Base-by-base conservation (phyloP, 2,888 invertebrate species). In the Cotesia congregata region DNA sequence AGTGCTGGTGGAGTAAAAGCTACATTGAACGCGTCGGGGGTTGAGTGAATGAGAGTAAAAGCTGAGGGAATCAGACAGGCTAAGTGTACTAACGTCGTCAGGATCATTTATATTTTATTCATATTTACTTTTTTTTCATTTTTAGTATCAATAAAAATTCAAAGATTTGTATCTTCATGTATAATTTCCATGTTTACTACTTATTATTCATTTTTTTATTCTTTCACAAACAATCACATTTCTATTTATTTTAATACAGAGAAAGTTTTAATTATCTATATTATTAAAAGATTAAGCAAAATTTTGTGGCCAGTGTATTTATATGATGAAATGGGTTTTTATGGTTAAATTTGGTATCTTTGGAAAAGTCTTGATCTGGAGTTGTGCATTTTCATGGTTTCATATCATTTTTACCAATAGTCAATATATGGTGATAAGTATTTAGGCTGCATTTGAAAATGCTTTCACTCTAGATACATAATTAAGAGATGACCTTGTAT, bases 71-170 rank as follows among this genome's bases (percentile, higher is more conserved):
- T 38, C 62, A 76, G 76, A 72, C 72, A 76, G 75, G 67, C 71
- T 60, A 69, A 67, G 50, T 72, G 61, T 75, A 76, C 81, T 76
- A 77, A 81, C 80, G 82, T 82, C 84, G 85, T 83, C 83, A 81
- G 84, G 83, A 84, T 86, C 86, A 87, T 88, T 87, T 86, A 87
- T 87, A 87, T 88, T 87, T 86, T 85, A 87, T 86, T 84, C 83
- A 79, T 50, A 82, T 80, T 20, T 68, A 65, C 41, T 60, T 62
- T 67, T 67, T 69, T 75, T 39, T 59, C 50, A 61, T 50, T 50
- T 50, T 50, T 30, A 69, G 65, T 60, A 65, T 30, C 65, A 30
- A 20, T 65, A 65, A 30, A 65, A 50, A 50, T 50, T 50, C 50
- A 50, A 12, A 50, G 50, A 50, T 50, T 50, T 50, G 7, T 50